Conservation (phyloP, 2,113 vertebrate genomes). For the Poecile atricapillus region DNA sequence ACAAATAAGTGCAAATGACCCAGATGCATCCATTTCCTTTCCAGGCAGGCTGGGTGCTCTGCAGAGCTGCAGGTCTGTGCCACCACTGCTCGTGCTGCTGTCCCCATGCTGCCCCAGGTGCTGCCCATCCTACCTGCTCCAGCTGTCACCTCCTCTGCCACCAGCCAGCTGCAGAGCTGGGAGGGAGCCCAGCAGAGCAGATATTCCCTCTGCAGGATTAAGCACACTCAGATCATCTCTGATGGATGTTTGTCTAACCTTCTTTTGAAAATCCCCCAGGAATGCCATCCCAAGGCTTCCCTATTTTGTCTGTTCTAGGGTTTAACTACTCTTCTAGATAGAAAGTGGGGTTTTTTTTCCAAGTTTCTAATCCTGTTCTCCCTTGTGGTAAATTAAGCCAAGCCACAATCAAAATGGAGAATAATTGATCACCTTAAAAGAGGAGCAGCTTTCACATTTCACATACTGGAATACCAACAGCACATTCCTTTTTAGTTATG, state of each 20-base stretch:
- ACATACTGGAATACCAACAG: background rate
- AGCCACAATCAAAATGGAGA: background rate
- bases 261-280: background rate
- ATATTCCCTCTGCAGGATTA: background rate
- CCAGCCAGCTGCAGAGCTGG: background rate
- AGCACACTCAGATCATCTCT: background rate
- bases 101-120: accelerated
- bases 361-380: background rate
- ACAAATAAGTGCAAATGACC: constrained; percentile 54
- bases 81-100: background rate
- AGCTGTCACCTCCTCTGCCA: background rate
- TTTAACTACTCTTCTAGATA: background rate
- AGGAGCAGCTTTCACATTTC: background rate
- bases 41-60: background rate
- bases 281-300: background rate
- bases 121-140: background rate
- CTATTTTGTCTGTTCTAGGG: background rate
- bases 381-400: background rate
- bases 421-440: background rate
- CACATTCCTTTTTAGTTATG: background rate
- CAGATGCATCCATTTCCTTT: constrained; percentile 18
- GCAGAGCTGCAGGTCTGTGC: background rate
- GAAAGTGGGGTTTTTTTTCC: background rate
- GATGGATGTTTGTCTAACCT: constrained; percentile 35
- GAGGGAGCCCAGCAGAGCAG: background rate